These are phyloP conservation scores for Augochlora pura DNA, from an alignment of 1,140 invertebrate genomes.

Conservation along the genomic window DNA sequence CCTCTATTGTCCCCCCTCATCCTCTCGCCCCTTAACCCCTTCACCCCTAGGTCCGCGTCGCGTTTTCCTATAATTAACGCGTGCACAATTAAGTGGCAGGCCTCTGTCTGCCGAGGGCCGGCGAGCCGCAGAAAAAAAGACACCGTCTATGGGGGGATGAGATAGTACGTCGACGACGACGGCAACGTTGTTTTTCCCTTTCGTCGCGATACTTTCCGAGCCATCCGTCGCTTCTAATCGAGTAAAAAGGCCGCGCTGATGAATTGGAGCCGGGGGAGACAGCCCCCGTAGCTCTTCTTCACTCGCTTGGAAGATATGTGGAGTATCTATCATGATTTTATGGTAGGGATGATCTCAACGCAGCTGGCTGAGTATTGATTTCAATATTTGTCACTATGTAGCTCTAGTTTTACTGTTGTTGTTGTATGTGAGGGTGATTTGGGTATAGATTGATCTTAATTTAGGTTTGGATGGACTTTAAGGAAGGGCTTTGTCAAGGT, in stretches of 20 bases:
- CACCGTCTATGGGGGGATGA: background rate
- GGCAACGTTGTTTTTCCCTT: too few species aligned
- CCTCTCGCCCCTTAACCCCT: too few species aligned
- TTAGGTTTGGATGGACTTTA: too few species aligned
- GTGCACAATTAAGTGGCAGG: slow-evolving; percentile 34
- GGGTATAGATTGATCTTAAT: too few species aligned
- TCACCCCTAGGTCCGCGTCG: background rate
- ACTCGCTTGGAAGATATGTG: background rate
- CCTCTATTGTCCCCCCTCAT: too few species aligned
- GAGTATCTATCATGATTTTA: slow-evolving; percentile 32
- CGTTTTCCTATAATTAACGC: slow-evolving; percentile 42
- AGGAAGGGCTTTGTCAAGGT: too few species aligned
- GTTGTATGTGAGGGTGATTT: too few species aligned
- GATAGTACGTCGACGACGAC: too few species aligned
- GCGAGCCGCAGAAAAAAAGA: background rate
- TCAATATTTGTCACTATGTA: too few species aligned
- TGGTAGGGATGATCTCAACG: too few species aligned
- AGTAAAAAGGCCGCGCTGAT: background rate
- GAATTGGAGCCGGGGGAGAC: background rate
- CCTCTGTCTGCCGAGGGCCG: background rate
- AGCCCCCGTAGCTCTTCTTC: background rate
- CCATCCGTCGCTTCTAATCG: slow-evolving; percentile 13
- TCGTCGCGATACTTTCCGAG: background rate
- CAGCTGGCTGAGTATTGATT: too few species aligned
- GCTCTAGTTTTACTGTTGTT: too few species aligned